These are phyloP conservation scores for Lepus europaeus DNA, from an alignment of 2,113 vertebrate species.

Conservation along the genomic window DNA sequence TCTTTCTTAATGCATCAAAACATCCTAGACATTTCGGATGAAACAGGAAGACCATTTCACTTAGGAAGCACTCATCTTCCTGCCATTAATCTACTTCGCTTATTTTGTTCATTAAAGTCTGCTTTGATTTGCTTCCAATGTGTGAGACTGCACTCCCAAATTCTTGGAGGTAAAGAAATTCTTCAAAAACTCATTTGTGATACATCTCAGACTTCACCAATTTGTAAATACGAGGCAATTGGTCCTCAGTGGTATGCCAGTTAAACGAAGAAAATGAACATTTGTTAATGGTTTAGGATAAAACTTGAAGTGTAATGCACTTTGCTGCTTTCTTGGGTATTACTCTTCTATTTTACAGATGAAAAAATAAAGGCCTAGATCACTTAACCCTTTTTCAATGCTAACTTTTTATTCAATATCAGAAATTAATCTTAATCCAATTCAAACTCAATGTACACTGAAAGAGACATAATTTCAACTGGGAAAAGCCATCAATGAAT, in stretches of 20 bases:
- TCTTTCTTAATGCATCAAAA: background rate
- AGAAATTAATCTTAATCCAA: background rate
- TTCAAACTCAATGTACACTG: background rate
- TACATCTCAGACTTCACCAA: background rate
- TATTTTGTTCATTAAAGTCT: background rate
- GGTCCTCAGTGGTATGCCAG: background rate
- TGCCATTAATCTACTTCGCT: background rate
- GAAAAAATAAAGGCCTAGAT: background rate
- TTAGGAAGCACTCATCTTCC: background rate
- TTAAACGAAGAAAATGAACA: background rate
- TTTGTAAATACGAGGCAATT: background rate
- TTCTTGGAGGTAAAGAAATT: background rate
- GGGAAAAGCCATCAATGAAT: background rate
- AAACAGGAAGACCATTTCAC: background rate
- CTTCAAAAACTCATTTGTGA: background rate
- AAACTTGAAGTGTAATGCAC: background rate
- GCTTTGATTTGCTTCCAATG: background rate
- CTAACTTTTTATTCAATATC: background rate
- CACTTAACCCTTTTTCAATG: background rate
- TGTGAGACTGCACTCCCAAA: background rate
- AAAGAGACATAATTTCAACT: background rate
- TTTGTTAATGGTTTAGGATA: background rate
- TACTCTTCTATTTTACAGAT: background rate
- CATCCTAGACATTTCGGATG: background rate
- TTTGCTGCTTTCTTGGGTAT: background rate